Base-by-base conservation (phyloP, 2,888 invertebrate genomes). In the Phalera bucephala region DNA sequence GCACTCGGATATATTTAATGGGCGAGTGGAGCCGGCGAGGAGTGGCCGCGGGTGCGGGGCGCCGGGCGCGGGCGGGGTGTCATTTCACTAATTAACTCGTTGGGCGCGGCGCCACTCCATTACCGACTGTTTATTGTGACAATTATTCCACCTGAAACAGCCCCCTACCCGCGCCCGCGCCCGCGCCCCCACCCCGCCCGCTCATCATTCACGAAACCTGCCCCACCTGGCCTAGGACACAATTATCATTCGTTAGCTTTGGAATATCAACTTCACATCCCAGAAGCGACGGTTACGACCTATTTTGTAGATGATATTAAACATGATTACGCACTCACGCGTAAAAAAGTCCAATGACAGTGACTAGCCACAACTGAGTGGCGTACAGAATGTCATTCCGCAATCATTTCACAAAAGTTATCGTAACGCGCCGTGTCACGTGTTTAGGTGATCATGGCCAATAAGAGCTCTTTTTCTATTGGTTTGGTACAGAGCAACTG, bases 81-180 rank as follows among this genome's bases (percentile, higher is more conserved):
- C 72, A 78, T 73, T 78, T 66, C 73, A 72, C 78, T 78, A 78
- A 78, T 78, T 78, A 78, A 76, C 74, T 74, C 65, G 69, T 65
- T 62, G 75, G 76, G 77, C 64, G 80, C 80, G 81, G 68, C 77
- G 63, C 61, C 67, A 76, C 81, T 81, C 84, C 80, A 83, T 85
- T 84, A 83, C 75, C 52, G 67, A 66, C 72, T 81, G 83, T 85
- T 84, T 84, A 84, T 83, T 76, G 83, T 81, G 80, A 81, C 84
- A 83, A 83, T 81, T 80, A 81, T 76, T 73, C 67, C 57, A 47
- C 58, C 60, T 53, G 56, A 48, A 41, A 46, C 37, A 31, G 26
- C 41, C 47, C 44, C 36, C 36, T n/a, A n/a, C n/a, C n/a, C 38
- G 41, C 32, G 36, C 14, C 41, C 36, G 44, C 40, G 36, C 48